Evolutionary conservation across 2,888 invertebrate species (phyloP).

Genomic region (Baronia brevicornis): DNA sequence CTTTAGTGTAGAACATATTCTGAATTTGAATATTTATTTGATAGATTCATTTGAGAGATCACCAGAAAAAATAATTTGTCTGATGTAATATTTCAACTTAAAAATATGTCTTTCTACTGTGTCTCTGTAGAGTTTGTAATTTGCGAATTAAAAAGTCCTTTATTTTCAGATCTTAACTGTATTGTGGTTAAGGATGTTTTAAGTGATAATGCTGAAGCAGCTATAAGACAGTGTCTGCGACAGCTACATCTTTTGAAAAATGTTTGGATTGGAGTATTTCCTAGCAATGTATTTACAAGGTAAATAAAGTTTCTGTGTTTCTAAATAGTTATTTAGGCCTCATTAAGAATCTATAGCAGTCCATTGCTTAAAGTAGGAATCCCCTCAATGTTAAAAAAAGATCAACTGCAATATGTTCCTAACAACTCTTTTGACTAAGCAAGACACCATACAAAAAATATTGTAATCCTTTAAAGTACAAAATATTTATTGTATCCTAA

Average conservation of each 20-base stretch:
- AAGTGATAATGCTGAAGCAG: slow-evolving; percentile 79
- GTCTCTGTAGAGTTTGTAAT: no score
- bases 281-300: slow-evolving; percentile 83
- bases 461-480: not conserved
- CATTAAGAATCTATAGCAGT: no score
- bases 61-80: not conserved
- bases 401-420: no score
- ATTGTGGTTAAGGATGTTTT: slow-evolving; percentile 72
- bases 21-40: not conserved
- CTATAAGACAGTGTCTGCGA: slow-evolving; percentile 88
- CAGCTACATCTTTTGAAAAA: slow-evolving; percentile 89
- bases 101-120: not conserved
- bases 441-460: no score
- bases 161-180: slow-evolving; percentile 59
- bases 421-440: no score
- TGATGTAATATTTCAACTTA: not conserved
- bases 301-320: no score
- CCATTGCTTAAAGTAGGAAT: no score
- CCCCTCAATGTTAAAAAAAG: no score
- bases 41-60: no score
- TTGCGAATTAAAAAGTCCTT: no score
- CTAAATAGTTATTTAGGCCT: no score
- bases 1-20: no score
- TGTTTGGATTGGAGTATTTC: slow-evolving; percentile 91
- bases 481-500: not conserved